Conservation (phyloP, 2,888 invertebrate species). For the Uloborus plumipes region DNA sequence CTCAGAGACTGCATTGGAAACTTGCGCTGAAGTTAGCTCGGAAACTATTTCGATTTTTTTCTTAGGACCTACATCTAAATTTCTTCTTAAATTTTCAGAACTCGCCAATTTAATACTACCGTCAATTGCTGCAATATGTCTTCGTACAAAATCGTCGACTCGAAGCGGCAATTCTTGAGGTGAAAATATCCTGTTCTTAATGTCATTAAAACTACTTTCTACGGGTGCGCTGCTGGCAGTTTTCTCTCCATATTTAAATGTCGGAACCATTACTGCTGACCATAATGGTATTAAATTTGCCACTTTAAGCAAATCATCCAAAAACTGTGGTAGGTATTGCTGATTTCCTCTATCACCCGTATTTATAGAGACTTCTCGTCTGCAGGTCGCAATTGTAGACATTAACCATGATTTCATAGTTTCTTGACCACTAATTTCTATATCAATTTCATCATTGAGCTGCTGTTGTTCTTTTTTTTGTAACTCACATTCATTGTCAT, state of each 20-base stretch:
- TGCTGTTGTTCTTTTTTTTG: neutral
- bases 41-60: too few relatives aligned
- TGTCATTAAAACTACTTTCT: neutral
- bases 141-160: neutral
- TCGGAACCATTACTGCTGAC: neutral
- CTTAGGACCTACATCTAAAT: too few relatives aligned
- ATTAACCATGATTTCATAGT: neutral
- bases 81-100: too few relatives aligned
- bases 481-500: neutral
- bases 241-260: constrained; percentile 2
- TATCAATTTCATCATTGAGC: neutral
- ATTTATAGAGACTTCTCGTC: neutral
- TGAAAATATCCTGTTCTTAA: constrained; percentile 4
- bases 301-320: neutral
- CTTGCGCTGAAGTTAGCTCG: neutral
- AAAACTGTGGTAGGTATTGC: neutral
- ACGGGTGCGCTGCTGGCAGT: neutral
- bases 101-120: neutral
- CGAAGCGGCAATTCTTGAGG: neutral
- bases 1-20: neutral
- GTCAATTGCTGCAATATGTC: neutral
- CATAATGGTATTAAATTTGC: constrained; percentile 1
- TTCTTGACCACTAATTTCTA: neutral
- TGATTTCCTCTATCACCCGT: neutral
- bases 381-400: neutral